Evolutionary conservation across 2,888 invertebrate species (phyloP).

Genomic region (Lycophotia porphyrea): DNA sequence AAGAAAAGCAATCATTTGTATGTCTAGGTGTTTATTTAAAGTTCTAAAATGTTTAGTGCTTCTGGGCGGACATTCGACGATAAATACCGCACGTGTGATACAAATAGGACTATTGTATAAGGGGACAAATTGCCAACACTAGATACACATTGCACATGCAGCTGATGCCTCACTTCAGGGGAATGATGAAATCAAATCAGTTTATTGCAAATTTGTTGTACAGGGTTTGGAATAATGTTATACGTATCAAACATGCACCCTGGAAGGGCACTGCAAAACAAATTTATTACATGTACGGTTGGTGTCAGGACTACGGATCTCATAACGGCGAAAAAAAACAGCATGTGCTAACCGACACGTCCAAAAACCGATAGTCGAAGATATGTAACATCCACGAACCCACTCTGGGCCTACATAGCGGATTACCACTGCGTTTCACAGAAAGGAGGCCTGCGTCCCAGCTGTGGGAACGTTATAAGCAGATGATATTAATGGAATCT

Average conservation of each 20-base stretch:
- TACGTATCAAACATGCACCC: too few relatives aligned
- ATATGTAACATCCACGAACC: neutral
- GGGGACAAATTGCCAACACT: neutral
- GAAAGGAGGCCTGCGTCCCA: neutral
- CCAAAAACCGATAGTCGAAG: neutral
- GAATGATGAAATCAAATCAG: too few relatives aligned
- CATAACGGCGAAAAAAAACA: neutral
- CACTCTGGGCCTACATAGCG: neutral
- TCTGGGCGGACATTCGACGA: neutral
- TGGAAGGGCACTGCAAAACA: too few relatives aligned
- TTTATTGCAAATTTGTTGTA: too few relatives aligned
- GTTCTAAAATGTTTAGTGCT: slow-evolving; percentile 12
- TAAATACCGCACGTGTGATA: neutral
- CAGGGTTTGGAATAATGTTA: too few relatives aligned
- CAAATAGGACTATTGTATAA: neutral
- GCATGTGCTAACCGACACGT: neutral
- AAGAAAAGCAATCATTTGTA: neutral
- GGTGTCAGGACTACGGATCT: too few relatives aligned
- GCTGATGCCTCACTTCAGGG: neutral
- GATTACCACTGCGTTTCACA: neutral
- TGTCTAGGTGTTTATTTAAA: slow-evolving; percentile 5
- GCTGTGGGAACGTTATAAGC: neutral
- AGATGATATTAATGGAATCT: neutral
- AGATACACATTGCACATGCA: neutral
- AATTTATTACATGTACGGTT: too few relatives aligned